A percentile compares a stretch with the other conserved stretches of the same genome.
Conservation (phyloP, 2,113 vertebrate genomes). For the Morphnarchus princeps region DNA sequence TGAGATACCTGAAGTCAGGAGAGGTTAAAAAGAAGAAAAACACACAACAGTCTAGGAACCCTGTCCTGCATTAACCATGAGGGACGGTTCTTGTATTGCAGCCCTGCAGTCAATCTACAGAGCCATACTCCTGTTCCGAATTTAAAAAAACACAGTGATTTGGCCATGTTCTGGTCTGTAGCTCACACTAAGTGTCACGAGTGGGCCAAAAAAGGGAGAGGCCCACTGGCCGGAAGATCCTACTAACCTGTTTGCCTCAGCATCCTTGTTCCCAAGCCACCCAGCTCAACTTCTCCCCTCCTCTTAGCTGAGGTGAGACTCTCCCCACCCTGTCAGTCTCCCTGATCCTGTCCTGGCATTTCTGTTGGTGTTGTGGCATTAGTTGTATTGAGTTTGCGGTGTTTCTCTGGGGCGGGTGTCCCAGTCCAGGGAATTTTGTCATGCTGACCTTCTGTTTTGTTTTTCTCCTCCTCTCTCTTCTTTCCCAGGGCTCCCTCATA, state of each 20-base stretch:
- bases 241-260: neutral
- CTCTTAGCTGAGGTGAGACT: neutral
- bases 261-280: neutral
- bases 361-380: neutral
- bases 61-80: accelerated
- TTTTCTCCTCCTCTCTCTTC: neutral
- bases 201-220: no score
- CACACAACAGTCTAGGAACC: neutral
- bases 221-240: neutral
- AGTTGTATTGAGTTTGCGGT: accelerated
- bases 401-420: neutral
- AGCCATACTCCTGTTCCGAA: neutral
- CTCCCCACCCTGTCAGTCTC: neutral
- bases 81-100: neutral
- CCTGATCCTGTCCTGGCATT: neutral
- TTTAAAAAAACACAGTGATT: neutral
- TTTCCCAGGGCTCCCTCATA: constrained; percentile 90
- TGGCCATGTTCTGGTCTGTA: neutral
- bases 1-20: neutral
- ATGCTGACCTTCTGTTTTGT: neutral
- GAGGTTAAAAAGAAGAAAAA: neutral
- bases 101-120: neutral
- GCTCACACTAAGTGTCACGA: accelerated
- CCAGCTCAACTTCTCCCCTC: neutral
- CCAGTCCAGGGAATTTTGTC: neutral